Evolutionary conservation across 2,113 vertebrate genomes (phyloP).

Genomic region (Centropristis striata): DNA sequence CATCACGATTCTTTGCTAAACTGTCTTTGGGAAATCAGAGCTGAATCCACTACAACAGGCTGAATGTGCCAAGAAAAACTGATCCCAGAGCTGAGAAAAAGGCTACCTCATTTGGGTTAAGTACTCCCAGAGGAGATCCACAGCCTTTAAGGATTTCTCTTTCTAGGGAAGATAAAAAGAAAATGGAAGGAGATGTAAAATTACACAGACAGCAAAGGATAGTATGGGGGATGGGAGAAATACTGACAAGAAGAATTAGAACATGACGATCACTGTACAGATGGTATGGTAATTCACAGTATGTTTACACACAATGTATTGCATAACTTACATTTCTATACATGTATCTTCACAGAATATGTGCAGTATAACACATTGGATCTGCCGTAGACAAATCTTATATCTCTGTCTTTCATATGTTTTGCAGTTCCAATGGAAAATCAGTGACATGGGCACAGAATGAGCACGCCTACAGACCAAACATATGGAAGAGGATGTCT

Average conservation of each 20-base stretch:
- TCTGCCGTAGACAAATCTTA: background rate
- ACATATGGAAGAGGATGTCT: slow-evolving; percentile 96
- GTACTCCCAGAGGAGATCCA: slow-evolving; percentile 63
- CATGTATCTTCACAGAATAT: background rate
- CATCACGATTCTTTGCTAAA: background rate
- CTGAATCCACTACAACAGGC: slow-evolving; percentile 57
- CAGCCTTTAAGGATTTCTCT: slow-evolving; percentile 71
- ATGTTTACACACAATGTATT: background rate
- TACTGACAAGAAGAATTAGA: slow-evolving; percentile 22
- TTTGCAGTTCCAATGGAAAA: slow-evolving; percentile 94
- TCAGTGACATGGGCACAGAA: slow-evolving; percentile 94
- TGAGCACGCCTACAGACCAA: slow-evolving; percentile 91
- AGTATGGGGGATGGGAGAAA: slow-evolving; percentile 25
- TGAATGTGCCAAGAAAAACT: slow-evolving; percentile 45
- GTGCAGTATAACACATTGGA: background rate
- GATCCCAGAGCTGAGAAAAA: slow-evolving; percentile 55
- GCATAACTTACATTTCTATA: background rate
- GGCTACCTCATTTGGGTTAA: slow-evolving; percentile 77
- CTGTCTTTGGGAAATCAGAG: slow-evolving; percentile 21
- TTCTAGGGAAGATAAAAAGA: slow-evolving; percentile 72
- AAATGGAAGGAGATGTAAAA: slow-evolving; percentile 46
- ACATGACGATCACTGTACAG: background rate
- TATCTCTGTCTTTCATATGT: slow-evolving; percentile 22
- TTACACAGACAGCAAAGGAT: slow-evolving; percentile 27
- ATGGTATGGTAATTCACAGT: background rate